A percentile compares a stretch with the other conserved stretches of the same genome.
Conservation (phyloP, 2,797 vertebrate species). For the Ctenopoma multispine region DNA sequence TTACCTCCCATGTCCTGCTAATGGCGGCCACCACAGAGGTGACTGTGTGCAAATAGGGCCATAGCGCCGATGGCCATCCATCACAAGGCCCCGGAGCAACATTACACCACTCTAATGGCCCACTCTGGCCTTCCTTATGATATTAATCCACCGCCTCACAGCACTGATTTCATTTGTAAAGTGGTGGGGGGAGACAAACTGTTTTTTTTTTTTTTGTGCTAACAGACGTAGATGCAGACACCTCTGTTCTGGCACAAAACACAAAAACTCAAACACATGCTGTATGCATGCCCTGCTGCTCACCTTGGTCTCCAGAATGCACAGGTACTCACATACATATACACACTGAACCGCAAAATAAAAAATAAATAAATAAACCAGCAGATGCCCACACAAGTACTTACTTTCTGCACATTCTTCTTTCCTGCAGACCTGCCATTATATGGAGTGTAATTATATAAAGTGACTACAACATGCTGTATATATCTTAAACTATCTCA, state of each 20-base stretch:
- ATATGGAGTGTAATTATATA: slow-evolving; percentile 58
- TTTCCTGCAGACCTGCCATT: slow-evolving; percentile 36
- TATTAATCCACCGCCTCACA: slow-evolving; percentile 95
- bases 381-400: slow-evolving; percentile 24
- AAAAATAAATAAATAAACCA: slow-evolving; percentile 15
- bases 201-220: slow-evolving; percentile 34
- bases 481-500: slow-evolving; percentile 30
- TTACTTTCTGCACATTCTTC: slow-evolving; percentile 4
- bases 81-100: slow-evolving; percentile 94
- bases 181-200: slow-evolving; percentile 87
- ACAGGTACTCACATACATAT: slow-evolving; percentile 24
- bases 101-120: slow-evolving; percentile 95
- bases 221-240: slow-evolving; percentile 42
- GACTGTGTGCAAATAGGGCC: slow-evolving; percentile 95
- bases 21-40: slow-evolving; percentile 95
- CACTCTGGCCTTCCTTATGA: slow-evolving; percentile 88
- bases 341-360: slow-evolving; percentile 18
- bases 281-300: slow-evolving; percentile 18
- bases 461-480: slow-evolving; percentile 42
- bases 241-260: slow-evolving; percentile 29
- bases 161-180: slow-evolving; percentile 96
- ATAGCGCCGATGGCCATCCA: slow-evolving; percentile 91
- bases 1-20: slow-evolving; percentile 91
- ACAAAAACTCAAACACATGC: slow-evolving; percentile 25
- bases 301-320: slow-evolving; percentile 29